Conservation (phyloP, 2,797 vertebrate species). For the Leucoraja ocellata region DNA sequence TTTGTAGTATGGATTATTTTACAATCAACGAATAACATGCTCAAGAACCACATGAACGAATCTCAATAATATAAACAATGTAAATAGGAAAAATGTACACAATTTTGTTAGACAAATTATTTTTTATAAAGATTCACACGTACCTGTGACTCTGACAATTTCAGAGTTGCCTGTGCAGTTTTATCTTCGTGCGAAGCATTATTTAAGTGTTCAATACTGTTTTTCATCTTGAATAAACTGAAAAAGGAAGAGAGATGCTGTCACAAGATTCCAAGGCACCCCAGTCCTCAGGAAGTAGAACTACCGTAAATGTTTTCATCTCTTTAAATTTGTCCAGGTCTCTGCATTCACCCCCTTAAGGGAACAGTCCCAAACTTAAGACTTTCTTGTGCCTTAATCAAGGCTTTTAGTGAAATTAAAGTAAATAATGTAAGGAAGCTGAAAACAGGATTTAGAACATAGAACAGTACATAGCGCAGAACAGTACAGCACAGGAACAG, state of each 20-base stretch:
- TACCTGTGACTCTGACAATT: not conserved
- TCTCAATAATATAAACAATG: not conserved
- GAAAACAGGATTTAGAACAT: too few species aligned
- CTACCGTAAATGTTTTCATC: not conserved
- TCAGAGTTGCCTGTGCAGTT: not conserved
- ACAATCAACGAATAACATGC: not conserved
- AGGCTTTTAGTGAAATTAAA: not conserved
- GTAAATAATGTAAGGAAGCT: not conserved
- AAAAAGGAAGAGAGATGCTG: not conserved
- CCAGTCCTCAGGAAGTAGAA: not conserved
- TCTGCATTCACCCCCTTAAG: not conserved
- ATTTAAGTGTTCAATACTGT: not conserved
- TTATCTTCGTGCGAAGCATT: not conserved
- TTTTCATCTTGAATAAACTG: conserved; percentile 13
- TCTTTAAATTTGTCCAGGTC: not conserved
- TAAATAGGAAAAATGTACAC: not conserved
- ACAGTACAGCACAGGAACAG: too few species aligned
- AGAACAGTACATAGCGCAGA: too few species aligned
- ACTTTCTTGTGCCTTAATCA: not conserved
- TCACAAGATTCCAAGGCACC: not conserved
- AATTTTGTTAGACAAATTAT: not conserved
- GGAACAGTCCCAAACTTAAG: not conserved
- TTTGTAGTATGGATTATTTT: not conserved
- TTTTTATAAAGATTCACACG: not conserved
- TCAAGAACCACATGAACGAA: not conserved